Evolutionary conservation across 2,113 vertebrate species (phyloP), one percentile per base, ranked within the genome.

Genomic region (Oenanthe melanoleuca): DNA sequence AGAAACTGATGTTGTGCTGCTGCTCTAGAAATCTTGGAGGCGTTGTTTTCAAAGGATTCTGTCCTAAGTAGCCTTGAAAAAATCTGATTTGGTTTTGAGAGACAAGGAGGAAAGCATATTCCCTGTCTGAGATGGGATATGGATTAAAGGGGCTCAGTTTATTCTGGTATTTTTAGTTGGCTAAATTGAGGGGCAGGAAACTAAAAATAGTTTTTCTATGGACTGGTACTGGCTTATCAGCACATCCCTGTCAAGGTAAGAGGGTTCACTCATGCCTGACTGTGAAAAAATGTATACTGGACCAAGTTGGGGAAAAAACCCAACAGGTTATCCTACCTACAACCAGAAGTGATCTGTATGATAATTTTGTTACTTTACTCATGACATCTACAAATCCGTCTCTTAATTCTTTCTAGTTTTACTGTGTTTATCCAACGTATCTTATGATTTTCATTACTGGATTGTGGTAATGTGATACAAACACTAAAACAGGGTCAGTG

Each of bases 251-350:
- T 69, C 25, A 33, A 73, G 69, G 26, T 24, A 37, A 52, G 37
- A 40, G 15, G 5, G 1, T 80, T 88, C 37, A 15, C 42, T 88
- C 10, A 3, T 28, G 31, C 13, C 21, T 64, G 38, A 20, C 13
- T 0, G 7, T 86, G 40, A 56, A 52, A 64, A 37, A 65, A 40
- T 12, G 5, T 18, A 0, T 24, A 13, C 29, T 56, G 16, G 63
- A 83, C 63, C 11, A 18, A 26, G 5, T 0, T 28, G 26, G 14
- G 19, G 29, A 1, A 8, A 8, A 21, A 38, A 8, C 5, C 47
- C 16, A 22, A 29, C 11, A 31, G 44, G 21, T 72, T 85, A 42
- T 71, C 77, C 21, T 86, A 34, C 42, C 49, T 4, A 4, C 49
- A 22, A 4, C 11, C n/a, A 75, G 73, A 38, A 79, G 34, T 28